phyloP scores from a whole-genome alignment of 2,113 vertebrate species.

The Microcebus tavaratra region DNA sequence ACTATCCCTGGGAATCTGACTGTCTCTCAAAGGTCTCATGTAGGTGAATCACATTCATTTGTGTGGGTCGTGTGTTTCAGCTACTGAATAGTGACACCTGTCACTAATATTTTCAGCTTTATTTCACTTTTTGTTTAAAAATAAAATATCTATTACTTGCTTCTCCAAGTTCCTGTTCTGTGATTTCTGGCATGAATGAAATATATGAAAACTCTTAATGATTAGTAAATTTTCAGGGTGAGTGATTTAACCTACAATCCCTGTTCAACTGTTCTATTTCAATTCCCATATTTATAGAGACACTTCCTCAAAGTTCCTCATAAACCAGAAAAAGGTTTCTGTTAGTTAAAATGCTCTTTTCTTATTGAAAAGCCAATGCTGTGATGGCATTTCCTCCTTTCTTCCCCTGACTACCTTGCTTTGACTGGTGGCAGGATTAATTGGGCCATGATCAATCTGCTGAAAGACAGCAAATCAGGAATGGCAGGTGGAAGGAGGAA shows the following conservation, averaged over 20 bases:
- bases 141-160: background rate
- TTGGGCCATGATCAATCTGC: slow-evolving; percentile 78
- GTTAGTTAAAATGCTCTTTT: slow-evolving; percentile 31
- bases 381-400: background rate
- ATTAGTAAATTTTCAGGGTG: background rate
- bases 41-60: background rate
- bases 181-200: slow-evolving; percentile 15
- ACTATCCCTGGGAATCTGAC: background rate
- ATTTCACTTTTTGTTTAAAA: background rate
- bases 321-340: background rate
- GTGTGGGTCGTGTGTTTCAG: background rate
- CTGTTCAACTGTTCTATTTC: background rate
- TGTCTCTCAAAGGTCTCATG: background rate
- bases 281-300: background rate
- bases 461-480: slow-evolving; percentile 78
- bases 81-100: background rate
- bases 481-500: slow-evolving; percentile 80
- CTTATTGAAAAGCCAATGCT: slow-evolving; percentile 48
- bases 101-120: background rate
- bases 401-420: background rate
- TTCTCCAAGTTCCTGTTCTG: background rate
- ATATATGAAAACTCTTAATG: background rate
- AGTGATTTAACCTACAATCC: background rate
- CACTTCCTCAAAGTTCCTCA: background rate
- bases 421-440: slow-evolving; percentile 73